These are phyloP conservation scores for Drosophila gaucha DNA, from an alignment of 2,888 invertebrate species.

Conservation along the genomic window DNA sequence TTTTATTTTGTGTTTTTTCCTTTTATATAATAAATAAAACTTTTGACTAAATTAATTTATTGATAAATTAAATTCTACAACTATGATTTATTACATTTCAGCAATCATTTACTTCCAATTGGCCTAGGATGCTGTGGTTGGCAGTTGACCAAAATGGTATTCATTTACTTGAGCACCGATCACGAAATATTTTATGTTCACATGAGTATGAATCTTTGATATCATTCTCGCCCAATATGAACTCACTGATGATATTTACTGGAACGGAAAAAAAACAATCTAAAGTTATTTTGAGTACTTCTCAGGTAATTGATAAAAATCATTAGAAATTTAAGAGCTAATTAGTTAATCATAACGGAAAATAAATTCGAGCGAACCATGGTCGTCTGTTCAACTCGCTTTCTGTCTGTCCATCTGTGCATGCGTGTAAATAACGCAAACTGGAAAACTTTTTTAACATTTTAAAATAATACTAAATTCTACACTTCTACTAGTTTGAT, in stretches of 20 bases:
- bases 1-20: too few relatives aligned
- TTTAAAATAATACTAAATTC: too few relatives aligned
- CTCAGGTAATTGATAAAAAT: constrained; percentile 88
- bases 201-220: constrained; percentile 95
- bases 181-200: constrained; percentile 94
- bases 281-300: constrained; percentile 96
- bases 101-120: constrained; percentile 98
- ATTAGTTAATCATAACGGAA: neutral
- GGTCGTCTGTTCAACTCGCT: too few relatives aligned
- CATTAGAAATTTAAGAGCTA: neutral
- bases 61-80: too few relatives aligned
- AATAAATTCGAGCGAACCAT: neutral
- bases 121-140: constrained; percentile 96
- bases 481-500: too few relatives aligned
- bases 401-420: too few relatives aligned
- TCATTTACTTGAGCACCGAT: constrained; percentile 94
- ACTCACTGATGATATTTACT: constrained; percentile 96
- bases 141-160: constrained; percentile 97
- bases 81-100: constrained; percentile 77
- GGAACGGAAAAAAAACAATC: constrained; percentile 95
- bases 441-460: too few relatives aligned
- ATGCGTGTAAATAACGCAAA: too few relatives aligned
- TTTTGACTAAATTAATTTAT: too few relatives aligned
- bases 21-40: too few relatives aligned
- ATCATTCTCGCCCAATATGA: constrained; percentile 95